Conservation (phyloP, 2,797 vertebrate species). For the Rhinoraja longicauda region DNA sequence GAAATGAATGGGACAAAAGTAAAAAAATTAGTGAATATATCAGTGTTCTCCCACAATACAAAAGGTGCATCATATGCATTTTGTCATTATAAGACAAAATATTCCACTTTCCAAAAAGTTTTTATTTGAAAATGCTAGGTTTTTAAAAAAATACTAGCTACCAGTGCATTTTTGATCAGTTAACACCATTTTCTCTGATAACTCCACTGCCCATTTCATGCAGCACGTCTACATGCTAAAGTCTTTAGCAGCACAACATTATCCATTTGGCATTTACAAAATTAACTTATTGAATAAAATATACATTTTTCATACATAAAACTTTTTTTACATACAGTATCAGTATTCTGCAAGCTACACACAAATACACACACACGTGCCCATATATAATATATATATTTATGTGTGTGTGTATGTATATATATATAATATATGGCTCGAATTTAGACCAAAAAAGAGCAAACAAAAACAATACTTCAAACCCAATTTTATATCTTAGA, state of each 20-base stretch:
- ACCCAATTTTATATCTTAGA: slow-evolving; percentile 54
- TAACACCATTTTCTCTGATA: slow-evolving; percentile 59
- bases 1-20: slow-evolving; percentile 52
- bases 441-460: slow-evolving; percentile 49
- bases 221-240: slow-evolving; percentile 69
- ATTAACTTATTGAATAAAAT: slow-evolving; percentile 79
- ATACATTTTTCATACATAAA: slow-evolving; percentile 75
- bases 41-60: slow-evolving; percentile 66
- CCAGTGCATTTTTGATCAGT: slow-evolving; percentile 71
- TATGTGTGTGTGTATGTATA: neutral
- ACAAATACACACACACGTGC: slow-evolving; percentile 38
- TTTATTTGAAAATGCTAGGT: slow-evolving; percentile 44
- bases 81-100: slow-evolving; percentile 52
- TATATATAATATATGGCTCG: slow-evolving; percentile 46
- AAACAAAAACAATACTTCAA: slow-evolving; percentile 56
- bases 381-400: slow-evolving; percentile 49
- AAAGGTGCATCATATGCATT: slow-evolving; percentile 69
- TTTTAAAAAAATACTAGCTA: slow-evolving; percentile 58
- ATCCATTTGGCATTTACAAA: slow-evolving; percentile 76
- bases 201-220: slow-evolving; percentile 63
- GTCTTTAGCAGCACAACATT: slow-evolving; percentile 69
- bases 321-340: slow-evolving; percentile 67
- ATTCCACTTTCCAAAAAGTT: slow-evolving; percentile 56
- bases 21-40: slow-evolving; percentile 51
- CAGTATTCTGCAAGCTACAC: slow-evolving; percentile 68